Conservation (phyloP, 2,797 vertebrate species). For the Trichosurus vulpecula region DNA sequence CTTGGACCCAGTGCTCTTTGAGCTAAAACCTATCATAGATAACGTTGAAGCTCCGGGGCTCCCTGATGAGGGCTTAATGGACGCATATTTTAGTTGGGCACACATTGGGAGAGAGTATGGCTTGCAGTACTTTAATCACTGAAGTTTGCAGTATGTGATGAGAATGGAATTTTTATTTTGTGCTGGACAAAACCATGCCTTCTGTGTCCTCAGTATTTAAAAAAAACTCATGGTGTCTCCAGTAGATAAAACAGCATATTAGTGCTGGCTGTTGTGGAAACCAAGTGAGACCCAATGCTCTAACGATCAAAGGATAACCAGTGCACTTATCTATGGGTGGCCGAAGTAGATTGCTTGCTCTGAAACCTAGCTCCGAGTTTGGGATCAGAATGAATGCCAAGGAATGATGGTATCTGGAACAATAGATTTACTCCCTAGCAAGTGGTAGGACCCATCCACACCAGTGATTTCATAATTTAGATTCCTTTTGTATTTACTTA, state of each 20-base stretch:
- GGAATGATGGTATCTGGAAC: not conserved
- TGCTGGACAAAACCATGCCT: constrained; percentile 33
- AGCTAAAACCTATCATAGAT: constrained; percentile 57
- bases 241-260: not conserved
- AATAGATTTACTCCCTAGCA: not conserved
- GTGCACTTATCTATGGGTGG: not conserved
- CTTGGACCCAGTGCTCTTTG: constrained; percentile 50
- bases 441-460: not conserved
- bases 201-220: not conserved
- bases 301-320: not conserved
- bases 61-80: constrained; percentile 46
- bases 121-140: constrained; percentile 56
- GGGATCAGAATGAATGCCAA: not conserved
- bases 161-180: constrained; percentile 61
- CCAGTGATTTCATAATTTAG: not conserved
- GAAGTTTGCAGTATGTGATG: constrained; percentile 41
- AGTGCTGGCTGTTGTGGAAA: not conserved
- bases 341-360: not conserved
- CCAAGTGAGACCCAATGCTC: not conserved
- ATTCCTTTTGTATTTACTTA: not conserved
- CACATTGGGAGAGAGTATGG: constrained; percentile 11
- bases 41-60: constrained; percentile 40
- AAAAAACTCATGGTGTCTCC: not conserved
- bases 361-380: not conserved
- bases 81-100: constrained; percentile 49